Base-by-base conservation (phyloP, 2,888 invertebrate genomes). In the Parnassius smintheus region DNA sequence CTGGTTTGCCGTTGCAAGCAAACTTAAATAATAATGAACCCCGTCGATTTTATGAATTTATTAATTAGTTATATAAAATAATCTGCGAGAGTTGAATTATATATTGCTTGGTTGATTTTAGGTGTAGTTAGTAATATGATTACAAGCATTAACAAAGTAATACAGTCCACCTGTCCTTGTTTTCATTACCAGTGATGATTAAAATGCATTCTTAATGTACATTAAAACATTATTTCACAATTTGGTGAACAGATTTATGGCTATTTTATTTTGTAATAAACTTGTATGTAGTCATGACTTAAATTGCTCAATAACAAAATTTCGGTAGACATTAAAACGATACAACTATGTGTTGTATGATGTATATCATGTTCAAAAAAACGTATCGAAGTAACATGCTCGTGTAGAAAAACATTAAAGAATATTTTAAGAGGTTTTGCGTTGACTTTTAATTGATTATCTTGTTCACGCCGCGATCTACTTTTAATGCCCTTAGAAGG, bases 381-480 rank as follows among this genome's bases (percentile, higher is more conserved):
- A 65, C 61, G 59, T 65, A 68, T 64, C 56, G 64, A 60, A 65
- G 59, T 55, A 57, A 61, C 61, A 62, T 64, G 66, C 68, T 74
- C 70, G 72, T 70, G 73, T 66, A 79, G 80, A 25, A 46, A 71
- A 71, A 75, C 35, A 54, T 55, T 58, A 53, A 57, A 18, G 35
- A 52, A 55, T 61, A 48, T 55, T 50, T 55, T 61, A 49, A 61
- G 51, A 62, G 56, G 67, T 61, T 65, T 62, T 61, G 66, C 65
- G 69, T 66, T 66, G 66, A 58, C 65, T 68, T 71, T 67, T 73
- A 76, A 76, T 76, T 71, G 75, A 78, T 78, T 76, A 80, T 81
- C 80, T 80, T 56, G 68, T 73, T 70, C 75, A 80, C 78, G 78
- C 76, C 57, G 51, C 58, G 63, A 65, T 62, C 65, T 61, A 64